Evolutionary conservation across 2,113 vertebrate genomes (phyloP).

Genomic region (Gobiocypris rarus): DNA sequence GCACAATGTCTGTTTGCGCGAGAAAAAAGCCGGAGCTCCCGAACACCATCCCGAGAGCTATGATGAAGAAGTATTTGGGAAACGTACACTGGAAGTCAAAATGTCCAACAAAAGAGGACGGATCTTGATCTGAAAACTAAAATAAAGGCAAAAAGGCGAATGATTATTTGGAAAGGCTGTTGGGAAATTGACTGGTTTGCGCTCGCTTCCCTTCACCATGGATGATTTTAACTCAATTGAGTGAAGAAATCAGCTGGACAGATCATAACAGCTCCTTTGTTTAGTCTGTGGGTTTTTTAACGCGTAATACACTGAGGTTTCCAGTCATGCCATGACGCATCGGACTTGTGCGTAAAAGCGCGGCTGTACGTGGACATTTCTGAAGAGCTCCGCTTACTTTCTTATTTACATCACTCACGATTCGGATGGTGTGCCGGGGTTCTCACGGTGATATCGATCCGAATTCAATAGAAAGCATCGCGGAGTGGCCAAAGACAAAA

Average conservation of each 20-base stretch:
- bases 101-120: slow-evolving; percentile 47
- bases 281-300: slow-evolving; percentile 6
- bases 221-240: slow-evolving; percentile 54
- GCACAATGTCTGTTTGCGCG: slow-evolving; percentile 73
- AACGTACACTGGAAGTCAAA: slow-evolving; percentile 43
- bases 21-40: slow-evolving; percentile 49
- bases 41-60: slow-evolving; percentile 56
- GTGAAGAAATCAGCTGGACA: slow-evolving; percentile 22
- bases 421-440: not conserved
- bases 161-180: slow-evolving; percentile 51
- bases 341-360: slow-evolving; percentile 49
- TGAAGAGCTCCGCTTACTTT: slow-evolving; percentile 7
- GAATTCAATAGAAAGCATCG: not conserved
- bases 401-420: not conserved
- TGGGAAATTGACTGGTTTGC: slow-evolving; percentile 24
- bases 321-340: slow-evolving; percentile 59
- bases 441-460: slow-evolving; percentile 18
- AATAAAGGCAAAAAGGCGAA: slow-evolving; percentile 35
- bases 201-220: slow-evolving; percentile 48
- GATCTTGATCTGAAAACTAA: slow-evolving; percentile 51
- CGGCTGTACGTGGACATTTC: slow-evolving; percentile 42
- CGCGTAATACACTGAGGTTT: not conserved
- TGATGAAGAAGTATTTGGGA: slow-evolving; percentile 46
- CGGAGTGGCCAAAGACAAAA: slow-evolving; percentile 53
- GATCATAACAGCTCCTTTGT: slow-evolving; percentile 11